Conservation (phyloP, 2,113 vertebrate species). For the Scartelaos histophorus region DNA sequence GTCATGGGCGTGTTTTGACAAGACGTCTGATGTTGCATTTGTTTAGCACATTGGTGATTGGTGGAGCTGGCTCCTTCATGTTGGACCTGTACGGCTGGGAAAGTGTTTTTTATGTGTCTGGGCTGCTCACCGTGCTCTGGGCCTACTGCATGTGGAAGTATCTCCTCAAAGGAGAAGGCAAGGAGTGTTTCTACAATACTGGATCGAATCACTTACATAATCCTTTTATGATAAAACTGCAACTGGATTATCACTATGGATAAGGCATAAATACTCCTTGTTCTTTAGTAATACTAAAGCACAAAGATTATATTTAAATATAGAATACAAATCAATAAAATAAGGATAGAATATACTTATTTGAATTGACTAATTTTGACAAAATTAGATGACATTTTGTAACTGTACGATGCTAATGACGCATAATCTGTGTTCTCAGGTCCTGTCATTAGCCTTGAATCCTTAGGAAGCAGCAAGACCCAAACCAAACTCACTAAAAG, state of each 20-base stretch:
- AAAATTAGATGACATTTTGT: neutral
- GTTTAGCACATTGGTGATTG: slow-evolving; percentile 86
- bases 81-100: slow-evolving; percentile 91
- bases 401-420: neutral
- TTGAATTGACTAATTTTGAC: too few species aligned
- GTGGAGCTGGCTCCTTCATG: slow-evolving; percentile 88
- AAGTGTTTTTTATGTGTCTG: slow-evolving; percentile 90
- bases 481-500: slow-evolving; percentile 81
- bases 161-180: slow-evolving; percentile 86
- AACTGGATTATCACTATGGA: neutral
- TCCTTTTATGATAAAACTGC: neutral
- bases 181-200: slow-evolving; percentile 17
- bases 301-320: too few species aligned
- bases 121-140: slow-evolving; percentile 89
- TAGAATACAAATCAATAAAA: too few species aligned
- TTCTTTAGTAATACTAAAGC: neutral
- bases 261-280: neutral
- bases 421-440: slow-evolving; percentile 71
- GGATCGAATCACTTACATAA: neutral
- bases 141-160: slow-evolving; percentile 90
- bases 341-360: too few species aligned
- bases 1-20: slow-evolving; percentile 3
- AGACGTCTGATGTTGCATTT: neutral
- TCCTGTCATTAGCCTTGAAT: slow-evolving; percentile 81
- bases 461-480: slow-evolving; percentile 74